A percentile compares a stretch with the other conserved stretches of the same genome.
These are phyloP conservation scores for Brachionus paranguensis DNA, from an alignment of 1,140 invertebrate genomes.

Conservation along the genomic window DNA sequence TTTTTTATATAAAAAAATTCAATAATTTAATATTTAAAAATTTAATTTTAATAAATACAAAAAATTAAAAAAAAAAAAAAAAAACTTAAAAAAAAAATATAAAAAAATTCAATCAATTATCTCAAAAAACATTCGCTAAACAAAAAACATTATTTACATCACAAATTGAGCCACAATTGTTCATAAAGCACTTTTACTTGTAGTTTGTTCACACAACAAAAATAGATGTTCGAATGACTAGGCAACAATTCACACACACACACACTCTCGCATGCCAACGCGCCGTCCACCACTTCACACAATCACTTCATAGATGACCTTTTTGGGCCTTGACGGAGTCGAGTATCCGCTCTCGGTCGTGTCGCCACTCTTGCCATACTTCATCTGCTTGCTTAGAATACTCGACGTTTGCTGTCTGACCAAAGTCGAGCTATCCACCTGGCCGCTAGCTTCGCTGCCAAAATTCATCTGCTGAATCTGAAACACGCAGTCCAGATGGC, in stretches of 20 bases:
- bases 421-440: background rate
- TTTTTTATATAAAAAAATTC: background rate
- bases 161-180: background rate
- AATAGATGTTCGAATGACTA: background rate
- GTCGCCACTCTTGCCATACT: background rate
- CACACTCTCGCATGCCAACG: too few species aligned
- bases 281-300: background rate
- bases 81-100: background rate
- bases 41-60: background rate
- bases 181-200: background rate
- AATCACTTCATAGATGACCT: slow-evolving; percentile 37
- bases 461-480: slow-evolving; percentile 1
- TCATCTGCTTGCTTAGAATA: background rate
- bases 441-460: background rate
- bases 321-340: slow-evolving; percentile 29
- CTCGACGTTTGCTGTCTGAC: background rate
- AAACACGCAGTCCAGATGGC: background rate
- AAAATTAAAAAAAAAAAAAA: background rate
- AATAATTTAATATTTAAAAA: background rate
- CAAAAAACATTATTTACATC: background rate
- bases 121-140: background rate
- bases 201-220: background rate
- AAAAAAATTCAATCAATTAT: background rate
- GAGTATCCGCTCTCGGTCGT: slow-evolving; percentile 30
- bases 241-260: background rate